A percentile compares a stretch with the other conserved stretches of the same genome.
phyloP scores from a whole-genome alignment of 1,140 invertebrate species.

The Brachionus paranguensis region DNA sequence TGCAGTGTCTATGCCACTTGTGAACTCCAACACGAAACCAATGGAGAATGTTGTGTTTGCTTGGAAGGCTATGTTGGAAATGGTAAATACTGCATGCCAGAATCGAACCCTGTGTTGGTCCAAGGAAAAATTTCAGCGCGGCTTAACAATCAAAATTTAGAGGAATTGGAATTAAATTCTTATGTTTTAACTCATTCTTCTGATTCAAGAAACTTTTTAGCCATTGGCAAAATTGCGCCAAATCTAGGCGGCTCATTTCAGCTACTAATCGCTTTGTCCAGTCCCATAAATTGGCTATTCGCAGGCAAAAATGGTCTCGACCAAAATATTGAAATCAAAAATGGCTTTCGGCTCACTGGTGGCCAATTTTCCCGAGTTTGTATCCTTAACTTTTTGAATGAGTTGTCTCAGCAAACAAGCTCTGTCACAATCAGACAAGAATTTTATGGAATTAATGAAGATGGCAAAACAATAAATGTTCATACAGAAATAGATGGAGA shows the following conservation, averaged over 20 bases:
- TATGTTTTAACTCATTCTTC: conserved; percentile 37
- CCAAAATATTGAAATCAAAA: not conserved
- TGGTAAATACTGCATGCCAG: conserved; percentile 29
- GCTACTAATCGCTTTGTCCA: not conserved
- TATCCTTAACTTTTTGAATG: conserved; percentile 7
- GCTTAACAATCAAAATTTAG: conserved; percentile 13
- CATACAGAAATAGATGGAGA: conserved; percentile 8
- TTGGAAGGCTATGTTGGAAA: conserved; percentile 20
- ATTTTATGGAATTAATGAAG: not conserved
- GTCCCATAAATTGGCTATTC: conserved; percentile 31
- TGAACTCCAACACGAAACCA: not conserved
- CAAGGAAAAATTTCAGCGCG: not conserved
- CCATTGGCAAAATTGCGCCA: conserved; percentile 8
- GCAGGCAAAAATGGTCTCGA: conserved; percentile 11
- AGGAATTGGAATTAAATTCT: conserved; percentile 10
- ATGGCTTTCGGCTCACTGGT: conserved; percentile 16
- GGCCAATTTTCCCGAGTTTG: conserved; percentile 17
- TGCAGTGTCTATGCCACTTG: conserved; percentile 7
- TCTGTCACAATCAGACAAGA: conserved; percentile 2
- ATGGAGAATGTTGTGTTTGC: conserved; percentile 19
- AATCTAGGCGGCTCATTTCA: conserved; percentile 9
- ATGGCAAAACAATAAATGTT: not conserved
- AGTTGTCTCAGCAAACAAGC: conserved; percentile 10
- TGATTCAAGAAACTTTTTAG: conserved; percentile 31
- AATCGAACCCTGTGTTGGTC: not conserved